Evolutionary conservation across 2,888 invertebrate species (phyloP), one percentile per base, ranked within the genome.

Genomic region (Apamea anceps): DNA sequence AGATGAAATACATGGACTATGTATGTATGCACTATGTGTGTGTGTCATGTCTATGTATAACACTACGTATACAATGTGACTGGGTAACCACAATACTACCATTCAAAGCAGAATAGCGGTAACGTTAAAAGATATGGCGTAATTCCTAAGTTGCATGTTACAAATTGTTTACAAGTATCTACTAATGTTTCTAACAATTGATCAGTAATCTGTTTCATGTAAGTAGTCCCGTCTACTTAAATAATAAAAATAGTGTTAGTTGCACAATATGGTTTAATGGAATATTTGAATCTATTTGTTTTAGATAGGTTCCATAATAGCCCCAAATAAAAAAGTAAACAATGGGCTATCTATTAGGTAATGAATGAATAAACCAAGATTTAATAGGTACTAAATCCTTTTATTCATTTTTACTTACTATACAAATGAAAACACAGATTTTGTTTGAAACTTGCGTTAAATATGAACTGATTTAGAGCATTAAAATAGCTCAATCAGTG

Each of bases 11-110:
- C 37, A 32, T 62, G 51, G 13, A 32, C 32, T 32, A 32, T 32
- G 32, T 32, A 32, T 32, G 32, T 32, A 32, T 3, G 1, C 32
- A 32, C 32, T 32, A 2, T 32, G 32, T 32, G 32, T 32, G 32
- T 32, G 32, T 32, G 32, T 32, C 2, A 32, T 32, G 32, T 32
- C 32, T 32, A 48, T 21, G 21, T 62, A 2, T 62, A 25, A 2
- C 45, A 45, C 45, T 54, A 18, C 6, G 18, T 60, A 70, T 10
- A 18, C n/a, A n/a, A 63, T 65, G 21, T 37, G 5, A 28, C 18
- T 28, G 1, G 18, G 25, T 80, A 37, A 18, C 79, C n/a, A 73
- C 65, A 73, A 74, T 42, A 73, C 10, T 73, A 48, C 18, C 18
- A 25, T 57, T 28, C 13, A 28, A 65, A 42, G 45, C 32, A 57